A percentile compares a stretch with the other conserved stretches of the same genome.
These are phyloP conservation scores for Verasper variegatus DNA, from an alignment of 2,113 vertebrate species.

Conservation along the genomic window DNA sequence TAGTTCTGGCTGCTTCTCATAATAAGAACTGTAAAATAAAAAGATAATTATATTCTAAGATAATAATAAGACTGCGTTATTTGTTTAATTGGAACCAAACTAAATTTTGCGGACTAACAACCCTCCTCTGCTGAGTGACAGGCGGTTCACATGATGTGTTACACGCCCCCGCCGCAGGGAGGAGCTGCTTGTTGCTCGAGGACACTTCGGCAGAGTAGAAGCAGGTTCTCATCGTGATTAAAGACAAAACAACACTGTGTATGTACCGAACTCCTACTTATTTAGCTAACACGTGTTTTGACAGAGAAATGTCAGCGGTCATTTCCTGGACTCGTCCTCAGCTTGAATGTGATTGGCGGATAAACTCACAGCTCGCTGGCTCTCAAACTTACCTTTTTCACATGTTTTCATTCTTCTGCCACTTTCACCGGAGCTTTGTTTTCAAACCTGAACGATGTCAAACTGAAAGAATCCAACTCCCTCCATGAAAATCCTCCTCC, in stretches of 20 bases:
- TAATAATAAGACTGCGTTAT: too few species aligned
- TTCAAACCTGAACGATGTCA: not conserved
- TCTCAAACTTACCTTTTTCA: constrained; percentile 33
- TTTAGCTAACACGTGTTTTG: not conserved
- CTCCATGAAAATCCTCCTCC: constrained; percentile 13
- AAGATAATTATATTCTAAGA: too few species aligned
- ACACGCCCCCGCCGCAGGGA: not conserved
- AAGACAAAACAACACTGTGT: not conserved
- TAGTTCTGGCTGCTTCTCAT: too few species aligned
- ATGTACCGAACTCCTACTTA: not conserved
- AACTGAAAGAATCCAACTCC: not conserved
- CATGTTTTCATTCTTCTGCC: not conserved
- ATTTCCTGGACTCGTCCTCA: not conserved
- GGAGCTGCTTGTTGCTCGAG: not conserved
- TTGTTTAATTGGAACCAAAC: too few species aligned
- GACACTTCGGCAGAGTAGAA: not conserved
- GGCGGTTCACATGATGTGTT: not conserved
- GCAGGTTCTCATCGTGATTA: not conserved
- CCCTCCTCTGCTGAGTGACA: not conserved
- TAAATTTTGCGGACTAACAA: too few species aligned
- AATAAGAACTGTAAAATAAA: too few species aligned
- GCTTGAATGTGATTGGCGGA: not conserved
- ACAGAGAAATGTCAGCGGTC: not conserved
- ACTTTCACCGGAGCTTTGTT: not conserved
- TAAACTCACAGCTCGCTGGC: not conserved